phyloP scores from a whole-genome alignment of 2,888 invertebrate genomes.

The Troilus luridus region DNA sequence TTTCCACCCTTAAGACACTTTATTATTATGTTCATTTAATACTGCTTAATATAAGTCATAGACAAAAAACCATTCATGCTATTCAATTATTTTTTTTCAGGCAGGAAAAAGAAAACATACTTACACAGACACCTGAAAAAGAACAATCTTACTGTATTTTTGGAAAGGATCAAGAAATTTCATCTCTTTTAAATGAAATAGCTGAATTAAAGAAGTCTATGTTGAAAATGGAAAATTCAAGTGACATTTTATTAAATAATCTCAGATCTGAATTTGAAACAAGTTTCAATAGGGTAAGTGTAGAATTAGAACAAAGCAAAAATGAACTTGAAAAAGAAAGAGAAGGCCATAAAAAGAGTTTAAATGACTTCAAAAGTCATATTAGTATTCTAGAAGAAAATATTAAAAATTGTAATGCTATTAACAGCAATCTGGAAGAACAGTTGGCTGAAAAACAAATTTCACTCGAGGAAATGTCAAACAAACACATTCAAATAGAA shows the following conservation, averaged over 20 bases:
- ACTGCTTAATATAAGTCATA: too few species aligned
- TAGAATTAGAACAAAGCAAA: constrained; percentile 61
- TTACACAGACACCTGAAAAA: constrained; percentile 60
- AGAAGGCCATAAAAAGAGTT: constrained; percentile 59
- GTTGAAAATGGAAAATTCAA: constrained; percentile 59
- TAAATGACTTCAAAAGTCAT: constrained; percentile 61
- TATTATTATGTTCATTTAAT: too few species aligned
- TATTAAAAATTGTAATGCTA: constrained; percentile 61
- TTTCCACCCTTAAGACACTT: too few species aligned
- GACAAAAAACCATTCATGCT: too few species aligned
- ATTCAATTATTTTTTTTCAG: constrained; percentile 54
- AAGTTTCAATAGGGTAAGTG: constrained; percentile 57
- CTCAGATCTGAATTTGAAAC: constrained; percentile 56
- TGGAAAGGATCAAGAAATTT: constrained; percentile 63
- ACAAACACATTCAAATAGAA: constrained; percentile 56
- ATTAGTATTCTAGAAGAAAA: constrained; percentile 62
- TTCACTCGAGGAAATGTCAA: constrained; percentile 58
- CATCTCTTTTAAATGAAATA: constrained; percentile 58
- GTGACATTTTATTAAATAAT: constrained; percentile 57
- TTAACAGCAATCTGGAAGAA: constrained; percentile 62
- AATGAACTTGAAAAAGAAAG: constrained; percentile 54
- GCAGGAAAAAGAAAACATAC: constrained; percentile 61
- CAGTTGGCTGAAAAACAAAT: constrained; percentile 60
- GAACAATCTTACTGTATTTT: constrained; percentile 60
- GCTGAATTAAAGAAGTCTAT: constrained; percentile 56